Evolutionary conservation across 2,797 vertebrate genomes (phyloP), one percentile per base, ranked within the genome.

Genomic region (Coracias cyanogaster): DNA sequence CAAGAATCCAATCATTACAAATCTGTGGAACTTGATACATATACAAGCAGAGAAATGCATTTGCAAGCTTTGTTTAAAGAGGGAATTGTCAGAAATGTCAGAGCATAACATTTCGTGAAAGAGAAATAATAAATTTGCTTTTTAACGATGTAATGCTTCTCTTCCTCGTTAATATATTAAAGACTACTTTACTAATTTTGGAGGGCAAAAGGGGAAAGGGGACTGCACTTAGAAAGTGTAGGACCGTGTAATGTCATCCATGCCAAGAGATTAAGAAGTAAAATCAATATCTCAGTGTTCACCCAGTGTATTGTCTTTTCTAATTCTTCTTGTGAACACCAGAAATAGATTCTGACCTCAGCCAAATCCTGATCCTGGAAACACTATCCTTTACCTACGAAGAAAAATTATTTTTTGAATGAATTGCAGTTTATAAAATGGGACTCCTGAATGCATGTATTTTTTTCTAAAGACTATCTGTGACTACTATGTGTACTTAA

Each of bases 11-110:
- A 5, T 49, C 37, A 89, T 80, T 77, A 93, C 57, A 93, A 77
- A 95, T 55, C 51, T 61, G 80, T 77, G 60, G 46, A 95, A 94
- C 77, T 89, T 54, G 88, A 90, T 93, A 84, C 88, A 29, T 86
- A 82, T 16, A 62, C 51, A 94, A 91, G 28, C 31, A 91, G 91
- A 94, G 93, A 95, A 79, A 92, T 51, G 45, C 87, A 94, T 96
- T 94, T 96, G 46, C n/a, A 89, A 94, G 77, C 64, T 73, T 86
- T 72, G 65, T 83, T 97, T 96, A 81, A 96, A 93, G 82, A 94
- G 29, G 80, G 46, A 90, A 86, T 96, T 92, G 74, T 91, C 74
- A 83, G 49, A 91, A 86, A 96, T 91, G 70, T 91, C 72, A 97
- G 84, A 96, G 35, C 14, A 67, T 72, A 62, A 57, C 55, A 74